A percentile compares a stretch with the other conserved stretches of the same genome.
These are phyloP conservation scores for Trichacis sp. DNA, from an alignment of 2,888 invertebrate species.

Conservation along the genomic window DNA sequence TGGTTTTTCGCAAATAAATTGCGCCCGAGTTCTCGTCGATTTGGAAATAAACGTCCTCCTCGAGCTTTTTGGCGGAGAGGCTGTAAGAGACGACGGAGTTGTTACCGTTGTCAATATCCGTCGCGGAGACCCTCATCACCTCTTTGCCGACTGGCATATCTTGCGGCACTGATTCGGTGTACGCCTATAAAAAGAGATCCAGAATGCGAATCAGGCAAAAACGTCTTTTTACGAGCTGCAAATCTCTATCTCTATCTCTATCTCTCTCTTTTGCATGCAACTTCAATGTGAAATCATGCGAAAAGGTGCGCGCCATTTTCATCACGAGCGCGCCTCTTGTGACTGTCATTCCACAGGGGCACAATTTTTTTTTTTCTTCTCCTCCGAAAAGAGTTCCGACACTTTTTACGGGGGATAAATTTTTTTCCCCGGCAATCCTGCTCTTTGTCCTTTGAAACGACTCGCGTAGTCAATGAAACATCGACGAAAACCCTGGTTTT, in stretches of 20 bases:
- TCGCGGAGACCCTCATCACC: conserved; percentile 92
- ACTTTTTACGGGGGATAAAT: no score
- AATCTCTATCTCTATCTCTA: neutral
- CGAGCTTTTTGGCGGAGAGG: conserved; percentile 68
- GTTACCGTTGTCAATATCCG: conserved; percentile 91
- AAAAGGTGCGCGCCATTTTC: conserved; percentile 7
- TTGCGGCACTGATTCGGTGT: conserved; percentile 84
- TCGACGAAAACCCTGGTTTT: no score
- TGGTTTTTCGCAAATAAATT: conserved; percentile 78
- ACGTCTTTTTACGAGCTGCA: conserved; percentile 2
- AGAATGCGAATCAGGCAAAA: conserved; percentile 4
- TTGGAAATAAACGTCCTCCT: conserved; percentile 79
- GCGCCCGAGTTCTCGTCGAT: conserved; percentile 88
- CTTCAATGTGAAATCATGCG: conserved; percentile 10
- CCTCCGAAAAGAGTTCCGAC: no score
- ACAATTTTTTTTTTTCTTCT: no score
- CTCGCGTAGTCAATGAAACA: no score
- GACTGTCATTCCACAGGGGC: neutral
- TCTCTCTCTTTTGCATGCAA: conserved; percentile 1
- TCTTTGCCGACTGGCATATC: conserved; percentile 79
- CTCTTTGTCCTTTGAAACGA: no score
- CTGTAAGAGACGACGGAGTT: conserved; percentile 87
- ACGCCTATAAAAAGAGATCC: conserved; percentile 67
- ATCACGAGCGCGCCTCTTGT: neutral
- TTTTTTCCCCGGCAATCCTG: no score